Evolutionary conservation across 2,797 vertebrate species (phyloP), one percentile per base, ranked within the genome.

Genomic region (Luscinia megarhynchos): DNA sequence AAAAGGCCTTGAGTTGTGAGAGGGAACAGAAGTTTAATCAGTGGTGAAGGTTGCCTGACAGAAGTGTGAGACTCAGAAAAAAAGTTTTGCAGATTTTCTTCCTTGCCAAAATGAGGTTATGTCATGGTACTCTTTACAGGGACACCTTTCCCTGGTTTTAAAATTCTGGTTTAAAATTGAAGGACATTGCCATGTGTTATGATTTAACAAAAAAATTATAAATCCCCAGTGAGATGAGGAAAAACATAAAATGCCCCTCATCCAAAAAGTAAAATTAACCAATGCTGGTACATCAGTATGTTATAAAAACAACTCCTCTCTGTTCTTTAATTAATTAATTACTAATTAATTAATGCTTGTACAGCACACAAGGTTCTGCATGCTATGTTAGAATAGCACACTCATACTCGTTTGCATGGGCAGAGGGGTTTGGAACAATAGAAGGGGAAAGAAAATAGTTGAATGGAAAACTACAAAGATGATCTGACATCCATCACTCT

Each of bases 261-360:
- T 84, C 80, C 84, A 90, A 93, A 96, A 95, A 96, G 73, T 92
- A 92, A 96, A 97, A 97, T 87, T 92, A 95, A 94, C 87, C 83
- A 96, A 84, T 92, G 97, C 77, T 88, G 91, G 64, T 89, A 81
- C 93, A 91, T 92, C 67, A 87, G 63, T 75, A 87, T 45, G 73
- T 94, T 81, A 83, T 12, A 97, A 84, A 96, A 96, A 95, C 93
- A 84, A 96, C 84, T 91, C 69, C 36, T 53, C 77, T 95, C 55
- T 87, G 66, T 91, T 89, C 69, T 95, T 95, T 87, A 92, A 93
- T 94, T 38, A 38, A 43, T 43, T 46, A 46, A 46, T 46, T 46
- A 7, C 93, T 94, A 94, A 97, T 96, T 95, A 96, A 96, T 96
- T 93, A 93, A 74, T 29, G 6, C 11, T 3, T 3, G 32, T 40